Base-by-base conservation (phyloP, 2,113 vertebrate species). In the Mesembrinibis cayennensis region DNA sequence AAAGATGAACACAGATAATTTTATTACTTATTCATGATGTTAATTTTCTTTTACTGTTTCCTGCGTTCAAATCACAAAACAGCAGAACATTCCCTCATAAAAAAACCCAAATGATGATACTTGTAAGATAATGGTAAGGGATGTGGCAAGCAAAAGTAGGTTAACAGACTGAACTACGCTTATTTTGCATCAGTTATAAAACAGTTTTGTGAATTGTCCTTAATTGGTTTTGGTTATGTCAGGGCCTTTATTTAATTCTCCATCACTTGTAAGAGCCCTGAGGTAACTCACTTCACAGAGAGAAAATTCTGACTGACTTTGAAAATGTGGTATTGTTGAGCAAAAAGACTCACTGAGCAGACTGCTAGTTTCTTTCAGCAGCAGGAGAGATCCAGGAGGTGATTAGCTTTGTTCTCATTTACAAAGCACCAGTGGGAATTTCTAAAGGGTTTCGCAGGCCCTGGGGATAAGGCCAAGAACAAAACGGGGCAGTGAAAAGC, bases 331-430 rank as follows among this genome's bases (percentile, higher is more conserved):
- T 63, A 96, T 92, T 96, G 96, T 93, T 77, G 87, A 91, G 94
- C 91, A 91, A 69, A 94, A 91, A 95, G 91, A 58, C 91, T 82
- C 83, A 23, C 69, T 87, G 84, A 91, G 79, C 89, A 94, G 82
- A 83, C 89, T 88, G 93, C 82, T 91, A 78, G 95, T 59, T 97
- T 91, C 84, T 95, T 97, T 90, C 86, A 96, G 86, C 94, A 92
- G 97, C 94, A 97, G 93, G 87, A 96, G 91, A 94, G 95, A 97
- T 96, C 78, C 94, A 95, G 89, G 95, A 97, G 97, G 95, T 94
- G 95, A 97, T 97, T 95, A 96, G 95, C 97, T 96, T 97, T 97
- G 95, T 97, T 97, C 97, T 96, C 93, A 88, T 94, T 97, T 96
- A 95, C 87, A 95, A 94, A 96, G 94, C 87, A 95, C 93, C 93